Evolutionary conservation across 2,797 vertebrate species (phyloP).

Genomic region (Semaprochilodus insignis): DNA sequence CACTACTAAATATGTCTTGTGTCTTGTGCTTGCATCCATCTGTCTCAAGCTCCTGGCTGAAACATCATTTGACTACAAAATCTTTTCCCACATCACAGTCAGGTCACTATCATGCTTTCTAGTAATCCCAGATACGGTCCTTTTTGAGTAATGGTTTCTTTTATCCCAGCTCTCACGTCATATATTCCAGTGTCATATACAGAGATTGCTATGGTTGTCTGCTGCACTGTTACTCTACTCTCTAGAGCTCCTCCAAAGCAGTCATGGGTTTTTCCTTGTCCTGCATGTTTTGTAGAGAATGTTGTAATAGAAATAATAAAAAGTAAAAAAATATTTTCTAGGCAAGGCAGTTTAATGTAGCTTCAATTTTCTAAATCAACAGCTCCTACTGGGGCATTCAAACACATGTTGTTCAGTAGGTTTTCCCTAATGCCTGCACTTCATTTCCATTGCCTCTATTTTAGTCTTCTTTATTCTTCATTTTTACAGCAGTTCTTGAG

Average conservation of each 20-base stretch:
- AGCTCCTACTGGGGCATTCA: background rate
- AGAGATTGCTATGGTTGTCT: background rate
- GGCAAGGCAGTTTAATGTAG: background rate
- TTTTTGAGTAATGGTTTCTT: too few species aligned
- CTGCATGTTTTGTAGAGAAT: background rate
- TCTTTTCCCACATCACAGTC: background rate
- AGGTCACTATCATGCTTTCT: background rate
- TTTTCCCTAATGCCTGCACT: too few species aligned
- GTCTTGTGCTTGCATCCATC: background rate
- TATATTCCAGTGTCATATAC: background rate
- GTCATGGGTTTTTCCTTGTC: background rate
- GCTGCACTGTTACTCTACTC: background rate
- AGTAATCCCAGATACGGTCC: too few species aligned
- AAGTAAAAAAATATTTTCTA: background rate
- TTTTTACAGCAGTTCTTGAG: background rate
- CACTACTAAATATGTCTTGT: background rate
- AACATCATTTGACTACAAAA: background rate
- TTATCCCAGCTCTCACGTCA: too few species aligned
- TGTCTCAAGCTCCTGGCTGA: background rate
- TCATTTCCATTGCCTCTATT: background rate
- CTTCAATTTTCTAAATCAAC: background rate
- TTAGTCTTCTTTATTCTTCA: background rate
- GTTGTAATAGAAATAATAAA: background rate
- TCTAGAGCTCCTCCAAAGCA: background rate
- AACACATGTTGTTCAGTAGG: background rate